phyloP scores from a whole-genome alignment of 2,888 invertebrate species.

The Philereme transversata region DNA sequence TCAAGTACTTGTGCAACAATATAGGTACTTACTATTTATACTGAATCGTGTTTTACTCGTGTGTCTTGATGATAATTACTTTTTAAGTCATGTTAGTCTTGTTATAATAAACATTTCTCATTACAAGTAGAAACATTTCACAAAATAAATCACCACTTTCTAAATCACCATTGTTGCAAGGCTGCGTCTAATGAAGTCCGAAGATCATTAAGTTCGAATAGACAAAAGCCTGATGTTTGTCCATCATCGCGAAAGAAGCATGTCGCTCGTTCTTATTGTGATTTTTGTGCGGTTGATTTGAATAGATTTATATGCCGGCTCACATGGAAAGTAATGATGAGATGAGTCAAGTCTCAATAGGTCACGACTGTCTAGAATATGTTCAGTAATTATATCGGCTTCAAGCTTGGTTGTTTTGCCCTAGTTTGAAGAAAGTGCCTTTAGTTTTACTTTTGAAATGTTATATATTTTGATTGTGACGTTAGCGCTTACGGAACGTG shows the following conservation, averaged over 20 bases:
- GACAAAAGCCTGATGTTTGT: slow-evolving; percentile 38
- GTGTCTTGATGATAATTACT: slow-evolving; percentile 4
- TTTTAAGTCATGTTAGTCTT: slow-evolving; percentile 1
- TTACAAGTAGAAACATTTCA: slow-evolving; percentile 16
- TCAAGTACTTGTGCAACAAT: no score
- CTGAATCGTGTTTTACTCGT: slow-evolving; percentile 9
- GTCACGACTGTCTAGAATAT: slow-evolving; percentile 35
- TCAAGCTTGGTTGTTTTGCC: background rate
- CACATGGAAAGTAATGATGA: slow-evolving; percentile 14
- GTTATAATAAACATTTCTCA: slow-evolving; percentile 18
- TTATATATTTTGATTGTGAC: no score
- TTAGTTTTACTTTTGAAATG: no score
- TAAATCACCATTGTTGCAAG: slow-evolving; percentile 41
- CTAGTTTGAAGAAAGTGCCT: no score
- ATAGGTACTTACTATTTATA: background rate
- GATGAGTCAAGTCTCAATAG: slow-evolving; percentile 12
- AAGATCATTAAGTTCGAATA: slow-evolving; percentile 56
- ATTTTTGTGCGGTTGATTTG: slow-evolving; percentile 20
- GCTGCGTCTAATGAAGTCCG: slow-evolving; percentile 42
- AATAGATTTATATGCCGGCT: slow-evolving; percentile 15
- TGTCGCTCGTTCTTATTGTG: slow-evolving; percentile 13
- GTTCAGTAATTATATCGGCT: slow-evolving; percentile 11
- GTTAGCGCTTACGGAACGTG: background rate
- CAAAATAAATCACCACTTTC: slow-evolving; percentile 32
- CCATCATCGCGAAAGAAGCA: slow-evolving; percentile 23